These are phyloP conservation scores for Pseudochromis fuscus DNA, from an alignment of 2,797 vertebrate genomes.

Conservation along the genomic window DNA sequence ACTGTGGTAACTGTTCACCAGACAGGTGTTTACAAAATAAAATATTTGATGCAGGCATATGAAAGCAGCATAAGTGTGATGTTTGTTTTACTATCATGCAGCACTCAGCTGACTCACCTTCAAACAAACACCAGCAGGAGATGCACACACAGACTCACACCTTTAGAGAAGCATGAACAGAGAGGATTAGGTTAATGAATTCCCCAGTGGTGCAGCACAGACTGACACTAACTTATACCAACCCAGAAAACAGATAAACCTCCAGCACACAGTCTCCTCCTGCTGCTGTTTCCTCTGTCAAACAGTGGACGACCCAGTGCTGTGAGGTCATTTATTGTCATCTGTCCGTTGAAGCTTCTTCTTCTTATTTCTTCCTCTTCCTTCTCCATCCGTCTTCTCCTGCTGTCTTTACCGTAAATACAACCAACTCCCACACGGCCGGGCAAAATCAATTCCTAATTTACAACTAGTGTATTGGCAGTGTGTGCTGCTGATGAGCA, in stretches of 20 bases:
- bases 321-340: too few species aligned
- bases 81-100: neutral
- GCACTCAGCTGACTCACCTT: neutral
- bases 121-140: conserved; percentile 18
- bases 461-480: neutral
- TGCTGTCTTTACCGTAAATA: neutral
- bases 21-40: neutral
- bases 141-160: neutral
- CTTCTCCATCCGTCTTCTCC: neutral
- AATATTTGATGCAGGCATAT: neutral
- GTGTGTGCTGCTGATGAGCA: conserved; percentile 1
- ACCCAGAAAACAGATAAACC: conserved; percentile 5
- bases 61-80: too few species aligned
- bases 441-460: conserved; percentile 19
- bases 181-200: conserved; percentile 57
- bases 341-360: neutral
- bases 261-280: neutral
- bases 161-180: conserved; percentile 46
- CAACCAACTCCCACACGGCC: neutral
- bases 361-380: neutral
- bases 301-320: too few species aligned
- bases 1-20: too few species aligned
- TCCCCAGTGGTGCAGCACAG: conserved; percentile 12
- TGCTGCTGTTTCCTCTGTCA: neutral
- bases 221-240: conserved; percentile 28